These are phyloP conservation scores for Phrynocephalus guinanensis DNA, from an alignment of 2,797 vertebrate species.

Conservation along the genomic window DNA sequence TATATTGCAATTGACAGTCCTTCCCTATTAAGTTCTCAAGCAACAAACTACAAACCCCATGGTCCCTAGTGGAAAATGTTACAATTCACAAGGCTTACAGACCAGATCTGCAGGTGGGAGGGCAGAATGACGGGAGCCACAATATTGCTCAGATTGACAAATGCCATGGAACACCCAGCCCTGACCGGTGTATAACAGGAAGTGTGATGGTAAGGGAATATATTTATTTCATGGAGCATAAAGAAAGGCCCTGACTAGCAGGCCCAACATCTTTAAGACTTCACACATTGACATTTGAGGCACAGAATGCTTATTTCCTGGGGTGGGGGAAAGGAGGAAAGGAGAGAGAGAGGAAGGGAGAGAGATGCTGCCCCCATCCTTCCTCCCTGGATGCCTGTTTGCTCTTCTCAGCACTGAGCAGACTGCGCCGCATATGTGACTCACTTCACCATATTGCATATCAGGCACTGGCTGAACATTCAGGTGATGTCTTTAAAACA, in stretches of 20 bases:
- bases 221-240: background rate
- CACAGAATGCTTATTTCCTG: background rate
- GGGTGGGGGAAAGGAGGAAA: constrained; percentile 15
- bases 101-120: background rate
- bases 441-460: constrained; percentile 20
- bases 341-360: constrained; percentile 15
- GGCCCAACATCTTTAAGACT: background rate
- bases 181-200: background rate
- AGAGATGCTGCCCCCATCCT: background rate
- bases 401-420: background rate
- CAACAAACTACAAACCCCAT: background rate
- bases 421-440: constrained; percentile 25
- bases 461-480: constrained; percentile 32
- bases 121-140: background rate
- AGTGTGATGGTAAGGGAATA: background rate
- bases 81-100: background rate
- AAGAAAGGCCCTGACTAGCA: background rate
- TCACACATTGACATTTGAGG: background rate
- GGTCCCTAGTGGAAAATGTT: background rate
- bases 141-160: background rate
- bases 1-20: background rate
- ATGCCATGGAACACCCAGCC: background rate
- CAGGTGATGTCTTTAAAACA: constrained; percentile 28
- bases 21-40: background rate
- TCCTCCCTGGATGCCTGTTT: background rate